Base-by-base conservation (phyloP, 1,140 invertebrate genomes). In the Zophobas morio region DNA sequence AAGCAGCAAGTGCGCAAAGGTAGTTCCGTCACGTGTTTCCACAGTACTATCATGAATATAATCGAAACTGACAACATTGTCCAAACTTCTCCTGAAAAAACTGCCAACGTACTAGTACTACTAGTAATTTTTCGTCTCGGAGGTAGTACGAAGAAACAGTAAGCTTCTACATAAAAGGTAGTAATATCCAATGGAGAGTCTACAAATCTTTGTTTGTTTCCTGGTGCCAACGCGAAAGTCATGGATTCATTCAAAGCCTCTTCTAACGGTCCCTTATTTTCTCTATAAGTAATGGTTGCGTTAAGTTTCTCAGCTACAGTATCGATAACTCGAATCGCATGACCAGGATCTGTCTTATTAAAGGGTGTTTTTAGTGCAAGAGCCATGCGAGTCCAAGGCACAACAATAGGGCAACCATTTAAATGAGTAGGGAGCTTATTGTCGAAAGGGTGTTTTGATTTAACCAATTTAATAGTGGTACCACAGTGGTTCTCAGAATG, bases 341-440 rank as follows among this genome's bases (percentile, higher is more conserved):
- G 42, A 20, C 57, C 57, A 1, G 57, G 57, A 40, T 63, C 37
- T 6, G 36, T 40, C 37, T 63, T 40, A 40, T 63, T 20, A 40
- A 63, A 63, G 1, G 57, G 57, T 8, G 57, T 20, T 20, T 39
- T 63, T 6, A 39, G 39, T 1, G 57, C 20, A 5, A 63, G 6
- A 1, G 57, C 8, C 37, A 20, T 8, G 1, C 6, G 1, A 1
- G n/a, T 8, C 57, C 57, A 63, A 40, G 57, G 39, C 6, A 63
- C n/a, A 37, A 20, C 42, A 5, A 42, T 2, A 6, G 36, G n/a
- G 20, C 57, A 63, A 37, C 37, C 37, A 0, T 37, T 0, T 32
- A 63, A 39, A 8, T 40, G 39, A 20, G 39, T 63, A 6, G 57
- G 57, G 36, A 63, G 39, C 42, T 63, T 63, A 20, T 63, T 63